phyloP scores from a whole-genome alignment of 2,113 vertebrate genomes.

The Propithecus coquereli region DNA sequence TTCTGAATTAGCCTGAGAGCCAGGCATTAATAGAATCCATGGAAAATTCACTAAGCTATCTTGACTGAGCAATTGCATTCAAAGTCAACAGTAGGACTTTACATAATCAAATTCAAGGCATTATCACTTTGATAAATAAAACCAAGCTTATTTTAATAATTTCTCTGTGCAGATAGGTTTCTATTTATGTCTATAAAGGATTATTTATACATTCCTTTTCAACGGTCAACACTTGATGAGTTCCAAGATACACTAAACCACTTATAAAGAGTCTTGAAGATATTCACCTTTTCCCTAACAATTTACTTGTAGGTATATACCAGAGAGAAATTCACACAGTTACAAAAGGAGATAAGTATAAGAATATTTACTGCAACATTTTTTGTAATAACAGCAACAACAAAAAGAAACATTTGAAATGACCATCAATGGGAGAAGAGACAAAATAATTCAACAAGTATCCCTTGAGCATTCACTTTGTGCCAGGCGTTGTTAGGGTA shows the following conservation, averaged over 20 bases:
- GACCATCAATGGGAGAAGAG: neutral
- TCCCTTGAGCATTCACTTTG: rapidly evolving
- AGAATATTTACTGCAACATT: neutral
- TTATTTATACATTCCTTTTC: neutral
- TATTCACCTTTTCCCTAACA: neutral
- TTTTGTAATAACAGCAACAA: neutral
- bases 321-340: neutral
- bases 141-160: neutral
- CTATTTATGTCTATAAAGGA: neutral
- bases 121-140: neutral
- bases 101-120: neutral
- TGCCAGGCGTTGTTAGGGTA: neutral
- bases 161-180: neutral
- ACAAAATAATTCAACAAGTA: neutral
- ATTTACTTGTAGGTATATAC: neutral
- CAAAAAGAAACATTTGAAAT: neutral
- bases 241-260: neutral
- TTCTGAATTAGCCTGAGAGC: neutral
- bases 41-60: neutral
- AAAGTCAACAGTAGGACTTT: neutral
- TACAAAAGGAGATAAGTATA: rapidly evolving
- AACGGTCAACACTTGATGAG: neutral
- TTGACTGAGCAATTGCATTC: neutral
- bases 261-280: neutral
- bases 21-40: neutral